These are phyloP conservation scores for Zaprionus tsacasi DNA, from an alignment of 1,140 invertebrate genomes.

Conservation along the genomic window DNA sequence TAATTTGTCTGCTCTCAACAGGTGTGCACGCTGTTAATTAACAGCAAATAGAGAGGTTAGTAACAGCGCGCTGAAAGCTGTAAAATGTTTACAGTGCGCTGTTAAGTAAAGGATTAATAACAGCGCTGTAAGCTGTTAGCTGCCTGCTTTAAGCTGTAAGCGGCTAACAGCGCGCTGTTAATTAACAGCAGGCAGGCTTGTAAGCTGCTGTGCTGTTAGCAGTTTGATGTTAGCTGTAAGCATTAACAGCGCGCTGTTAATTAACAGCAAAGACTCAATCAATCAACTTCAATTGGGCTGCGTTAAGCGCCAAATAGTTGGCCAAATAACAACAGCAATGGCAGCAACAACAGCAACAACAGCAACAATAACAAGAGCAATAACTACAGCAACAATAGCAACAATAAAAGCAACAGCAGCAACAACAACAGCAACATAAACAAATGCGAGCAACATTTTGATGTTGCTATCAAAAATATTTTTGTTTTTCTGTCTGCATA, in stretches of 20 bases:
- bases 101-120: neutral
- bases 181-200: neutral
- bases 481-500: conserved; percentile 55
- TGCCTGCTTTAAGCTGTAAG: neutral
- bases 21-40: conserved; percentile 2
- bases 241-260: neutral
- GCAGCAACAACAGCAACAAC: conserved; percentile 59
- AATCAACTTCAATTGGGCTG: conserved; percentile 78
- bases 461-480: conserved; percentile 51
- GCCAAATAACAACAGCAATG: conserved; percentile 47
- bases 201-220: no score
- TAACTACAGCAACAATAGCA: conserved; percentile 27
- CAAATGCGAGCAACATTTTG: conserved; percentile 52
- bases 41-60: neutral
- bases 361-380: no score
- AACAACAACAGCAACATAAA: conserved; percentile 58
- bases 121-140: neutral
- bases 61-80: neutral
- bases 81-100: neutral
- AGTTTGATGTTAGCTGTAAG: neutral
- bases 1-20: neutral
- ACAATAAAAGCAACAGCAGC: conserved; percentile 26
- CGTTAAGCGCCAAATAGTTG: conserved; percentile 77
- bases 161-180: conserved; percentile 6
- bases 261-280: conserved; percentile 41